These are phyloP conservation scores for Perca fluviatilis DNA, from an alignment of 2,113 vertebrate genomes.

Conservation along the genomic window DNA sequence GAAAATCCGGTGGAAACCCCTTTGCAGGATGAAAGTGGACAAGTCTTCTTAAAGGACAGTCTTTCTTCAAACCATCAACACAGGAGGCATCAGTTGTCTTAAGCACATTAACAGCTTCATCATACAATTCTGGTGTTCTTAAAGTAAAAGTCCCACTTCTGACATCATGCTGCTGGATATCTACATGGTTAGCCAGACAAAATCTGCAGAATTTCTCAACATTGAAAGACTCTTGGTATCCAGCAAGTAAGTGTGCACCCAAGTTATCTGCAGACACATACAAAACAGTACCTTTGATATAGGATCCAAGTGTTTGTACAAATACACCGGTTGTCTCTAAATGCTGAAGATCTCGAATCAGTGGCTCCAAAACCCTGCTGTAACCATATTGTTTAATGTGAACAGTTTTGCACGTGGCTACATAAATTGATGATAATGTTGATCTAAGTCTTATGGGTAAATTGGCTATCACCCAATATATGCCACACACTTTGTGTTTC, in stretches of 20 bases:
- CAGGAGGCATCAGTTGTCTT: too few relatives aligned
- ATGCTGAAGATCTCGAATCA: conserved; percentile 25
- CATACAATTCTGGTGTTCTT: not conserved
- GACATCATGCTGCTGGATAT: too few relatives aligned
- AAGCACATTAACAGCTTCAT: too few relatives aligned
- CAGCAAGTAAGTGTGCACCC: too few relatives aligned
- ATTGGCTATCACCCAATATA: conserved; percentile 35
- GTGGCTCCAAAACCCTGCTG: conserved; percentile 33
- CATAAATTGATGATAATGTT: conserved; percentile 25
- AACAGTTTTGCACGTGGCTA: conserved; percentile 31
- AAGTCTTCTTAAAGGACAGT: not conserved
- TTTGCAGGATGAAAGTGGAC: not conserved
- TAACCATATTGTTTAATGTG: conserved; percentile 38
- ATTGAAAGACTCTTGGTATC: not conserved
- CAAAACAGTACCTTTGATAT: conserved; percentile 32
- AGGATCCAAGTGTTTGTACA: conserved; percentile 7
- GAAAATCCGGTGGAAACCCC: not conserved
- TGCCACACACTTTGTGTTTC: not conserved
- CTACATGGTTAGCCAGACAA: not conserved
- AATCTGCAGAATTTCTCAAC: not conserved
- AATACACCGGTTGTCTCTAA: conserved; percentile 27
- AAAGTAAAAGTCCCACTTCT: not conserved
- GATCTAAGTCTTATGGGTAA: conserved; percentile 21
- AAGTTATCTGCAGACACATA: conserved; percentile 21
- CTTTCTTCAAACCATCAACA: not conserved